These are phyloP conservation scores for Yasuhikotakia modesta DNA, from an alignment of 2,797 vertebrate species.

Conservation along the genomic window DNA sequence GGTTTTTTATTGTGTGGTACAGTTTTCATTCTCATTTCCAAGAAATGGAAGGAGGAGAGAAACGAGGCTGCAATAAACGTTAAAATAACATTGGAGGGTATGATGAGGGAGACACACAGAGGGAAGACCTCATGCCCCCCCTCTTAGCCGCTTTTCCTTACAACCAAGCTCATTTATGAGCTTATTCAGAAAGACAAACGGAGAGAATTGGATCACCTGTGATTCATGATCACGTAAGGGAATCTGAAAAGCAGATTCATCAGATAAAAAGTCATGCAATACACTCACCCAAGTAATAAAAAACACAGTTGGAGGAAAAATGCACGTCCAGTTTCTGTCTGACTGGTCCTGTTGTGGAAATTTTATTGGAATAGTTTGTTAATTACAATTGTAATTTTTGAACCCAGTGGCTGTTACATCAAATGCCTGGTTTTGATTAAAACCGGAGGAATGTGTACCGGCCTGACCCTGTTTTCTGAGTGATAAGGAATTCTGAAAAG, in stretches of 20 bases:
- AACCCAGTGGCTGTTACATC: conserved; percentile 22
- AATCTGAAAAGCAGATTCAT: conserved; percentile 1
- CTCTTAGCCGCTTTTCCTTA: neutral
- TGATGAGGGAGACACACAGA: neutral
- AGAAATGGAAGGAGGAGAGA: neutral
- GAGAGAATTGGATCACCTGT: conserved; percentile 18
- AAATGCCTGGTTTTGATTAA: conserved; percentile 40
- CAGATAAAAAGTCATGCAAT: neutral
- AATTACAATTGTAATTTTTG: conserved; percentile 12
- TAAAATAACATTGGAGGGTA: neutral
- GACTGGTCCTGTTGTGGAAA: neutral
- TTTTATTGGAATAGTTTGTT: conserved; percentile 3
- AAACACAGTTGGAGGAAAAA: neutral
- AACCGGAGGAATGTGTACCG: conserved; percentile 28
- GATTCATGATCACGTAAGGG: conserved; percentile 6
- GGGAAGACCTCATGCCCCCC: neutral
- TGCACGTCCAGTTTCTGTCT: neutral
- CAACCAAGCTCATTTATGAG: neutral
- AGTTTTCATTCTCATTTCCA: conserved; percentile 39
- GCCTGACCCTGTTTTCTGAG: conserved; percentile 24
- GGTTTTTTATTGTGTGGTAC: conserved; percentile 36
- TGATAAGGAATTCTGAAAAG: conserved; percentile 39
- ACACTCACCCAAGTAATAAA: conserved; percentile 1
- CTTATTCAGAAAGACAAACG: conserved; percentile 27
- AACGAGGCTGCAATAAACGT: neutral